phyloP scores from a whole-genome alignment of 2,113 vertebrate genomes.

The Blennius ocellaris region DNA sequence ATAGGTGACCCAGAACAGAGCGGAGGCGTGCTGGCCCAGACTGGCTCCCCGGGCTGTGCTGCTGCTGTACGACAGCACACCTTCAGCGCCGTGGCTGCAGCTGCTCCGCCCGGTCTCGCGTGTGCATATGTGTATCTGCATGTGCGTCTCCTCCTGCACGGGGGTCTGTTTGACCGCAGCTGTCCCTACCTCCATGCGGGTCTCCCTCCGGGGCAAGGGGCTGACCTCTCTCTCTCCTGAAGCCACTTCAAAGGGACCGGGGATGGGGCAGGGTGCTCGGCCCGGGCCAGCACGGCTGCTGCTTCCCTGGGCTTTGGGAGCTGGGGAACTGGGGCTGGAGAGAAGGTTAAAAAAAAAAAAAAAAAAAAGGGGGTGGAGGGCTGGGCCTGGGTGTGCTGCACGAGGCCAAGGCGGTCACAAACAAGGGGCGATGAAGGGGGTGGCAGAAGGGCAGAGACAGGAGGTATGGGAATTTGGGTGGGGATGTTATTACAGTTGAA shows the following conservation, averaged over 20 bases:
- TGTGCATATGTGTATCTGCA: slow-evolving; percentile 56
- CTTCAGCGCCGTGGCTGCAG: slow-evolving; percentile 72
- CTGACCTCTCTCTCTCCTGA: slow-evolving; percentile 78
- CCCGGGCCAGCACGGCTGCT: slow-evolving; percentile 70
- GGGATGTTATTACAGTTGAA: slow-evolving; percentile 35
- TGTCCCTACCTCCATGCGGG: slow-evolving; percentile 76
- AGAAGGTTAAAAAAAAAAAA: too few species aligned
- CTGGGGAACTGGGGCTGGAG: slow-evolving; percentile 65
- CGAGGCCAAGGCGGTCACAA: slow-evolving; percentile 40
- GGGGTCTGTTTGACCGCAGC: slow-evolving; percentile 76
- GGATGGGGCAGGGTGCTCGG: slow-evolving; percentile 54
- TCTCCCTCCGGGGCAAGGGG: slow-evolving; percentile 76
- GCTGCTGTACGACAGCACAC: slow-evolving; percentile 72
- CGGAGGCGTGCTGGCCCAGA: slow-evolving; percentile 70
- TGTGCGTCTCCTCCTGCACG: slow-evolving; percentile 53
- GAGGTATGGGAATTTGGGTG: slow-evolving; percentile 41
- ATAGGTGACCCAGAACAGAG: slow-evolving; percentile 78
- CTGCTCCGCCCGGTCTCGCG: slow-evolving; percentile 74
- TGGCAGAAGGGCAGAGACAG: slow-evolving; percentile 53
- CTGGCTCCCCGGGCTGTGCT: slow-evolving; percentile 74
- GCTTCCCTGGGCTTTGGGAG: slow-evolving; percentile 77
- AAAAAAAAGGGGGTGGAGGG: background rate
- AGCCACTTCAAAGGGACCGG: slow-evolving; percentile 77
- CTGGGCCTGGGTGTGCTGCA: slow-evolving; percentile 34
- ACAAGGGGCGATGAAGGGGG: slow-evolving; percentile 14